Base-by-base conservation (phyloP, 2,888 invertebrate genomes). In the Plagodis dolabraria region DNA sequence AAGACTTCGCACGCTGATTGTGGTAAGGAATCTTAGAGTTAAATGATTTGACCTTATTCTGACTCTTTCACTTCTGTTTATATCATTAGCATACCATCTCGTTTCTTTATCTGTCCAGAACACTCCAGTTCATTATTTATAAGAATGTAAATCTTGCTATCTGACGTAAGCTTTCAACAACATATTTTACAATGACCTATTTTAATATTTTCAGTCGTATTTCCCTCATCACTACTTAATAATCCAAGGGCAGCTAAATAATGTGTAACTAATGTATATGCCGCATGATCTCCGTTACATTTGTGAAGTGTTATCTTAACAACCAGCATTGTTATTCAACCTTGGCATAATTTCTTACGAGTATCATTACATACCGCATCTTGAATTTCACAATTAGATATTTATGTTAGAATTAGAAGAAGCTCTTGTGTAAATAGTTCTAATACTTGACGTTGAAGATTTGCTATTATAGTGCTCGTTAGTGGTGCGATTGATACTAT, bases 1-100 rank as follows among this genome's bases (percentile, higher is more conserved):
- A 74, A 80, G 70, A 77, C 89, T 90, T 91, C 86, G 90, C 90
- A 89, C 87, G 89, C 87, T 89, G 92, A 90, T 90, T 91, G 89
- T 84, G 70, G 74, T 68, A 69, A 82, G 78, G 89, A 89, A 89
- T 89, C 85, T 80, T 72, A 65, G 73, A 87, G 90, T 91, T 80
- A 89, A 89, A 78, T 85, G 73, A 87, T 83, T 82, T 89, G 87
- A 92, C 89, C 82, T 62, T 65, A 74, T 53, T 50, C 69, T 75
- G 71, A 71, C 81, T 81, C 75, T 74, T 71, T 80, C 69, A 63
- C 72, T 68, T 70, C 58, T 66, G 68, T 69, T 69, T 63, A 53
- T 67, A 54, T 76, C 69, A 62, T 59, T 52, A 68, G 67, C 69
- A 62, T 64, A 71, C 55, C 67, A 57, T 76, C 69, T 63, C 66